Conservation (phyloP, 2,888 invertebrate species). For the Phyllotreta striolata region DNA sequence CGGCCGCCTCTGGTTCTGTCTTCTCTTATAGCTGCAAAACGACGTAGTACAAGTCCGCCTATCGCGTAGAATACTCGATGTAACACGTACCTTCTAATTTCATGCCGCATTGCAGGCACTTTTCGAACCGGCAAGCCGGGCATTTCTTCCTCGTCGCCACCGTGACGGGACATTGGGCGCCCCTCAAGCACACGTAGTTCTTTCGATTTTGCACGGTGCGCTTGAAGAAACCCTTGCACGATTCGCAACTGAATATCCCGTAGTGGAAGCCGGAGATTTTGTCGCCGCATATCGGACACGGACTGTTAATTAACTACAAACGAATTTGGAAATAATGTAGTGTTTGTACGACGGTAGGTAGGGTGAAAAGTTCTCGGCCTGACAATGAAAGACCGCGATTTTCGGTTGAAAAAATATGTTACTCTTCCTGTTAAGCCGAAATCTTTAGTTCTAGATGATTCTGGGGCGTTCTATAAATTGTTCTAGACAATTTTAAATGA, state of each 20-base stretch:
- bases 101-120: slow-evolving; percentile 96
- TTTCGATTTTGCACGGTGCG: slow-evolving; percentile 98
- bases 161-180: slow-evolving; percentile 90
- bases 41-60: no score
- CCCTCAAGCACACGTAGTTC: slow-evolving; percentile 92
- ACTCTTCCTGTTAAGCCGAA: no score
- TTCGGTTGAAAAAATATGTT: no score
- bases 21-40: slow-evolving; percentile 82
- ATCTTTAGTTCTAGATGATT: no score
- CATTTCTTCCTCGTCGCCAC: slow-evolving; percentile 95
- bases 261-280: slow-evolving; percentile 98
- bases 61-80: neutral
- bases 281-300: slow-evolving; percentile 95
- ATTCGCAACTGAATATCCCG: slow-evolving; percentile 97
- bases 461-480: no score
- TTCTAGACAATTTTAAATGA: no score
- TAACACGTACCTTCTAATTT: slow-evolving; percentile 81
- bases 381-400: no score
- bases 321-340: no score
- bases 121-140: slow-evolving; percentile 95
- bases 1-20: slow-evolving; percentile 95
- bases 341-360: no score
- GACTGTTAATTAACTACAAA: slow-evolving; percentile 82
- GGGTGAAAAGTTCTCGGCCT: no score
- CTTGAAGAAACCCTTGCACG: slow-evolving; percentile 98